Evolutionary conservation across 2,888 invertebrate species (phyloP), one percentile per base, ranked within the genome.

Genomic region (Parnassius apollo): DNA sequence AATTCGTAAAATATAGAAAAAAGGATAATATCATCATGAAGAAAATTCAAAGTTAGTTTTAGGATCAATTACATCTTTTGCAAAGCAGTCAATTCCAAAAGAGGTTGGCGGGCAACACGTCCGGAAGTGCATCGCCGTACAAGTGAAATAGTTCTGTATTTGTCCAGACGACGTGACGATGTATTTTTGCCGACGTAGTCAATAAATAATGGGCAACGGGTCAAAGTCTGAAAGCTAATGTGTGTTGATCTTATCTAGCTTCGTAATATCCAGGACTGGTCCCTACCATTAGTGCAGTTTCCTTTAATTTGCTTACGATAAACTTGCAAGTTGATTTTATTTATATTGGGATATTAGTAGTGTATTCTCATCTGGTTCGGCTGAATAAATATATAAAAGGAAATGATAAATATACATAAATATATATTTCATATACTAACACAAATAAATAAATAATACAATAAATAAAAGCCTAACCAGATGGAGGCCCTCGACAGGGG

Each of bases 151-250:
- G 59, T 64, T 57, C 64, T 57, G 52, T 60, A 64, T 64, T 60
- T 57, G 64, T 59, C 64, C 65, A 61, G 59, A 45, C 57, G 65
- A 72, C 66, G 77, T 80, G 82, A 78, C 80, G 77, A 81, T 78
- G 84, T 89, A 88, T 88, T 88, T 89, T 87, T 88, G 86, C 80
- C 82, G 73, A 68, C 71, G 65, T 70, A 79, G 77, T 89, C 87
- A 85, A 89, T 89, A 88, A 81, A 77, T 88, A 89, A 88, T 86
- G 86, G 69, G 71, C 69, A 66, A 66, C 75, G 75, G 76, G 78
- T 82, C 82, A 81, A 79, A 81, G 84, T 81, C 83, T 83, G 82
- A 85, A 78, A 86, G 85, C 85, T 82, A 86, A 88, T 86, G 82
- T 88, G 82, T 86, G 86, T 86, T 85, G 80, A 83, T 86, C 87